Percentiles rank a stretch among this genome's conserved stretches.
Conservation (phyloP, 2,797 vertebrate species). For the Uromys caudimaculatus region DNA sequence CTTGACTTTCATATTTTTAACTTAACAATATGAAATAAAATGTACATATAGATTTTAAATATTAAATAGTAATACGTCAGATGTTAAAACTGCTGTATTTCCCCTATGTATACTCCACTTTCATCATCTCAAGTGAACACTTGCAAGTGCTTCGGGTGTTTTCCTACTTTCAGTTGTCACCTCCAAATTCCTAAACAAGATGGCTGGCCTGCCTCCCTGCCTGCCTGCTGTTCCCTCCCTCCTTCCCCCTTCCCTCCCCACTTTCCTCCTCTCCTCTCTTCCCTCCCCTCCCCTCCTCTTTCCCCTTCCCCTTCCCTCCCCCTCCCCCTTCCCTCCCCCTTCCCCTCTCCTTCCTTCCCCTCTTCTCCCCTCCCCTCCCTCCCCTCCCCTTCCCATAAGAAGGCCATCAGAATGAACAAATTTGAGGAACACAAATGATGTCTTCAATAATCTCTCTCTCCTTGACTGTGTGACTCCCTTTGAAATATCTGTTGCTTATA, state of each 20-base stretch:
- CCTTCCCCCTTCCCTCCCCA: neutral
- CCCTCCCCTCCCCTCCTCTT: rapidly evolving
- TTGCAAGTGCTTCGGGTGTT: neutral
- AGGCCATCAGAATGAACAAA: neutral
- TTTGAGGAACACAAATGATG: neutral
- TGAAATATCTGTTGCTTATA: neutral
- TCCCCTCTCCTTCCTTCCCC: no score
- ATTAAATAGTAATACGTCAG: neutral
- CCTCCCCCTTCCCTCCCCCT: rapidly evolving
- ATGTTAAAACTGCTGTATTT: neutral
- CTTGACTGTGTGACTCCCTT: neutral
- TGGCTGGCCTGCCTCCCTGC: neutral
- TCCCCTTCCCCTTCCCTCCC: rapidly evolving
- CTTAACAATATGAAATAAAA: slow-evolving; percentile 21
- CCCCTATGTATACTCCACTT: neutral
- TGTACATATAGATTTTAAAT: neutral
- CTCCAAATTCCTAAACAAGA: slow-evolving; percentile 1
- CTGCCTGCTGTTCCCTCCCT: neutral
- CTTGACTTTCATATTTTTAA: slow-evolving; percentile 3
- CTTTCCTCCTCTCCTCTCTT: no score
- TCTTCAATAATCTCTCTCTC: slow-evolving; percentile 14
- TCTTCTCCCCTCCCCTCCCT: neutral
- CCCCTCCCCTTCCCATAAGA: no score
- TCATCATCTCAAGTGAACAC: neutral
- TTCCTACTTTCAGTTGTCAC: neutral